Percentiles rank a stretch among this genome's conserved stretches.
phyloP scores from a whole-genome alignment of 1,140 invertebrate genomes.

The Rhopalosiphum maidis region DNA sequence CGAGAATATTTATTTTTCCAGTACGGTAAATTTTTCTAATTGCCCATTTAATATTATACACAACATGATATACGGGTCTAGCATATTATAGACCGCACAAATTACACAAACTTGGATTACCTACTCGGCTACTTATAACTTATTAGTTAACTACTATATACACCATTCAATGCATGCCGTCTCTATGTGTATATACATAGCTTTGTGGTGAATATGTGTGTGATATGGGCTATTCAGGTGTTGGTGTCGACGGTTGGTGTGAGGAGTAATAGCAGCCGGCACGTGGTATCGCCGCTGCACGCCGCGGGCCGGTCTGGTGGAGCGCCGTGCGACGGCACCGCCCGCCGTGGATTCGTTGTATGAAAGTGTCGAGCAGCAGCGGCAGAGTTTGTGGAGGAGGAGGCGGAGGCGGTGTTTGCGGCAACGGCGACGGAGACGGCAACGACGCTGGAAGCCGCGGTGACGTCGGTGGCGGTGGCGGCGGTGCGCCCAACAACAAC shows the following conservation, averaged over 20 bases:
- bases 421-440: slow-evolving; percentile 62
- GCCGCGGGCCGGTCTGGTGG: slow-evolving; percentile 56
- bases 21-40: too few species aligned
- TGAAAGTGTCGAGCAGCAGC: slow-evolving; percentile 60
- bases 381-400: slow-evolving; percentile 60
- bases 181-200: slow-evolving; percentile 12
- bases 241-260: slow-evolving; percentile 52
- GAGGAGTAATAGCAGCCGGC: slow-evolving; percentile 48
- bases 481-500: slow-evolving; percentile 73
- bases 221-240: slow-evolving; percentile 54
- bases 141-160: neutral
- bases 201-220: slow-evolving; percentile 40
- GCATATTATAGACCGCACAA: neutral
- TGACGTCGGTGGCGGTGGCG: slow-evolving; percentile 77
- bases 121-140: neutral
- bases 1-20: too few species aligned
- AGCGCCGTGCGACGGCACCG: slow-evolving; percentile 57
- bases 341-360: slow-evolving; percentile 58
- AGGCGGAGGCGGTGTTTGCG: slow-evolving; percentile 65
- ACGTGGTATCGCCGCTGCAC: slow-evolving; percentile 58
- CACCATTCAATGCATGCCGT: slow-evolving; percentile 11
- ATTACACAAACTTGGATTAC: neutral
- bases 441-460: slow-evolving; percentile 68
- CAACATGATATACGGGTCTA: too few species aligned
- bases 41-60: too few species aligned